Conservation (phyloP, 2,113 vertebrate genomes). For the Epinephelus cyanopodus region DNA sequence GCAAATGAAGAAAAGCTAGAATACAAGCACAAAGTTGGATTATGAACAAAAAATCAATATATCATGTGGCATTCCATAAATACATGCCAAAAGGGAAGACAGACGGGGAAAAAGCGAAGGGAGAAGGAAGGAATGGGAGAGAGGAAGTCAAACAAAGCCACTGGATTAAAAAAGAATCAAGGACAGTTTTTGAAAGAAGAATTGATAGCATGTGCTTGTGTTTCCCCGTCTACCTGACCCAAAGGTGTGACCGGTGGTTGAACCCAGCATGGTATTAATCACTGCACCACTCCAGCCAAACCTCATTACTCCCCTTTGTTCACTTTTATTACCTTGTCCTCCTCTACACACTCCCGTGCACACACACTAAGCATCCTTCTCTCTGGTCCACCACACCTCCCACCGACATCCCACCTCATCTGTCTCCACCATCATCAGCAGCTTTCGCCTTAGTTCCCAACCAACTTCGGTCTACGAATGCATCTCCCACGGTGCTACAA, state of each 20-base stretch:
- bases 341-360: slow-evolving; percentile 37
- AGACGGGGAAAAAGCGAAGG: background rate
- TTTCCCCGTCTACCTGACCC: slow-evolving; percentile 39
- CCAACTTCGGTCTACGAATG: background rate
- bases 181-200: slow-evolving; percentile 17
- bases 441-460: background rate
- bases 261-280: slow-evolving; percentile 70
- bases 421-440: slow-evolving; percentile 27
- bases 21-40: background rate
- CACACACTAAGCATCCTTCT: background rate
- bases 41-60: background rate
- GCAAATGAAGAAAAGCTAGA: background rate
- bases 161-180: background rate
- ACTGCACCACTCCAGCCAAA: slow-evolving; percentile 54
- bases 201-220: slow-evolving; percentile 26
- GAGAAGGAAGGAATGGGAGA: background rate
- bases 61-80: background rate
- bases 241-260: slow-evolving; percentile 66
- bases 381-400: background rate
- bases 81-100: background rate
- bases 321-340: slow-evolving; percentile 62
- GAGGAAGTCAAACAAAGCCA: background rate
- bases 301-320: slow-evolving; percentile 69
- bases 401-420: slow-evolving; percentile 17
- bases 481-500: background rate